Conservation (phyloP, 2,113 vertebrate genomes). For the Toxotes chatareus region DNA sequence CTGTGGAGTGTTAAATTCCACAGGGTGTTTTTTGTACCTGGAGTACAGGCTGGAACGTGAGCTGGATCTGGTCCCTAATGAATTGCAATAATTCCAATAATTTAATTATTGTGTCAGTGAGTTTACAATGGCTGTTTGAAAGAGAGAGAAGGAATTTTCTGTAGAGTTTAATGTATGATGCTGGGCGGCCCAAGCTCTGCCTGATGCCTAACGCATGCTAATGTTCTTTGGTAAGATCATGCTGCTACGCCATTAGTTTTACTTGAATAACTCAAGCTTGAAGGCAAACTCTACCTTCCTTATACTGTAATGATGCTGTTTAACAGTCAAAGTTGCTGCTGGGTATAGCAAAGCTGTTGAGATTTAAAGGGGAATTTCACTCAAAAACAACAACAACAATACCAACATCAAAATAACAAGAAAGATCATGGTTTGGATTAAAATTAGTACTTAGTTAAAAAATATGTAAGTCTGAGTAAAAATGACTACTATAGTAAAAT, state of each 20-base stretch:
- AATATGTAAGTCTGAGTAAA: too few relatives aligned
- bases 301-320: constrained; percentile 16
- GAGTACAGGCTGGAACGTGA: background rate
- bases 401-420: background rate
- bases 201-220: constrained; percentile 52
- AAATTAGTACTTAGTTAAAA: too few relatives aligned
- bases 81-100: background rate
- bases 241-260: constrained; percentile 67
- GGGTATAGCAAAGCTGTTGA: background rate
- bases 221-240: constrained; percentile 60
- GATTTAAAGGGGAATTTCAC: background rate
- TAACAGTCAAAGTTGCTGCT: constrained; percentile 4
- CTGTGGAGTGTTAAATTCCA: background rate
- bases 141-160: background rate
- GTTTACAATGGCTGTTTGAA: constrained; percentile 12
- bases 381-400: background rate
- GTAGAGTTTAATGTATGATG: constrained; percentile 31
- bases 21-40: background rate
- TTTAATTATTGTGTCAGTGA: constrained; percentile 18
- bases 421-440: background rate
- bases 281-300: constrained; percentile 34
- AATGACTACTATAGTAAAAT: too few relatives aligned
- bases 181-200: constrained; percentile 16
- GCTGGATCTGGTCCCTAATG: background rate
- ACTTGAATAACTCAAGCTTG: constrained; percentile 66